phyloP scores from a whole-genome alignment of 2,888 invertebrate genomes.

The Pseudococcus jackbeardsleyi region DNA sequence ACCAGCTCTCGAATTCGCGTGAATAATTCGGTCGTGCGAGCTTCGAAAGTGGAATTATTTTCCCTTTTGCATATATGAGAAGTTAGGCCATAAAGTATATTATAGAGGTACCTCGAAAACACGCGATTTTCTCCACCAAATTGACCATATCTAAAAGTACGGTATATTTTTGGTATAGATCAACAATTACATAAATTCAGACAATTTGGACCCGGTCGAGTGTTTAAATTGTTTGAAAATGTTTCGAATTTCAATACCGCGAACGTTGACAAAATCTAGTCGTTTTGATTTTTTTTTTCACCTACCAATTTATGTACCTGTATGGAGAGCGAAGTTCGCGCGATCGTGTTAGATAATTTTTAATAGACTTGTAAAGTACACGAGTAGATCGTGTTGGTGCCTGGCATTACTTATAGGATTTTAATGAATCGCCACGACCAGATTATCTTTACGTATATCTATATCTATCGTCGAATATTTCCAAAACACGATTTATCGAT shows the following conservation, averaged over 20 bases:
- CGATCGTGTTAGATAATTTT: slow-evolving; percentile 47
- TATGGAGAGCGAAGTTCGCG: not conserved
- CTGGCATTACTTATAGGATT: not conserved
- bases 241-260: not conserved
- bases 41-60: not conserved
- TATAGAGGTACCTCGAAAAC: not conserved
- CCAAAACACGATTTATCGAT: not conserved
- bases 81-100: too few species aligned
- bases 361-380: slow-evolving; percentile 39
- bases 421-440: not conserved
- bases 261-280: not conserved
- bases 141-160: not conserved
- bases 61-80: not conserved
- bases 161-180: not conserved
- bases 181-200: slow-evolving; percentile 4
- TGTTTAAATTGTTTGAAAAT: not conserved
- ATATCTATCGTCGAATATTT: not conserved
- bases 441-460: not conserved
- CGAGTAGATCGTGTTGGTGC: slow-evolving; percentile 4
- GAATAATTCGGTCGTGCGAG: slow-evolving; percentile 5
- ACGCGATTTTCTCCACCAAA: not conserved
- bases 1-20: not conserved
- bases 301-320: not conserved
- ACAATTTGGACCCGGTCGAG: not conserved
- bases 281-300: slow-evolving; percentile 2